Conservation (phyloP, 1,140 invertebrate genomes). For the Ruditapes philippinarum region DNA sequence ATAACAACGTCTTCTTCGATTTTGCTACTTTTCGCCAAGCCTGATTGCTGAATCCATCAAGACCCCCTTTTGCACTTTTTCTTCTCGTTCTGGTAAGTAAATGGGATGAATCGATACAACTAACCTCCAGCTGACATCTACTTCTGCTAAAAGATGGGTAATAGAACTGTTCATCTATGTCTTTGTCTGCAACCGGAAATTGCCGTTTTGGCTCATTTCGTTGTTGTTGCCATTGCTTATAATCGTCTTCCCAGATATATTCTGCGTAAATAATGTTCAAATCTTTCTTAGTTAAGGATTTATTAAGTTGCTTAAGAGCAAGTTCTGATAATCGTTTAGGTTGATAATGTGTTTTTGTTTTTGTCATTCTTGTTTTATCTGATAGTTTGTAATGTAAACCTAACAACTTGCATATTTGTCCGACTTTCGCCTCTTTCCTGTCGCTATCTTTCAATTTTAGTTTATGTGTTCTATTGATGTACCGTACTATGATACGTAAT, state of each 20-base stretch:
- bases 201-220: too few relatives aligned
- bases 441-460: background rate
- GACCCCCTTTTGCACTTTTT: conserved; percentile 58
- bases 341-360: background rate
- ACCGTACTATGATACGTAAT: background rate
- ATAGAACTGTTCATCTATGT: background rate
- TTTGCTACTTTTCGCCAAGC: conserved; percentile 56
- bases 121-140: conserved; percentile 51
- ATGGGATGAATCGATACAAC: conserved; percentile 64
- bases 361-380: too few relatives aligned
- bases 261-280: background rate
- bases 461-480: background rate
- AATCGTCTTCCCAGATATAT: background rate
- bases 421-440: conserved; percentile 1
- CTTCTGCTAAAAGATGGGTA: background rate
- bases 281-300: background rate
- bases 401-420: background rate
- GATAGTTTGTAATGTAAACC: background rate
- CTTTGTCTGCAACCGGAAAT: background rate
- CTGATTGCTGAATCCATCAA: conserved; percentile 57
- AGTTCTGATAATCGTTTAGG: background rate
- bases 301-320: background rate
- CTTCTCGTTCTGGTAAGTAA: conserved; percentile 33
- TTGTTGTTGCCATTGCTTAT: background rate
- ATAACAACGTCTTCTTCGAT: conserved; percentile 33